Conservation (phyloP, 2,797 vertebrate genomes). For the Gymnocypris eckloni region DNA sequence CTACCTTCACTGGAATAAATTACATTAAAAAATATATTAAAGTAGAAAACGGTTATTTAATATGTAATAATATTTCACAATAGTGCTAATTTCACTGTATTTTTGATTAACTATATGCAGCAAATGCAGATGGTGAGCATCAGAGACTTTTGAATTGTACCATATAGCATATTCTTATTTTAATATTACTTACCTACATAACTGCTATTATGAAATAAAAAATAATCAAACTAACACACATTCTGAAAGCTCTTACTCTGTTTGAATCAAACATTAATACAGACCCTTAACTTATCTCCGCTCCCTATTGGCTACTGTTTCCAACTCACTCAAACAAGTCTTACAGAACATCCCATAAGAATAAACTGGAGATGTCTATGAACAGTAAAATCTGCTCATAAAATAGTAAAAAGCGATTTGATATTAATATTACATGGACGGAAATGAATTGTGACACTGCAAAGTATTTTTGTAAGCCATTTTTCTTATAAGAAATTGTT, state of each 20-base stretch:
- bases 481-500: conserved; percentile 1
- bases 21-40: neutral
- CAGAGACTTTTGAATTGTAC: neutral
- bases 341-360: neutral
- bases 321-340: neutral
- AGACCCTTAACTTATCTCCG: neutral
- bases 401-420: neutral
- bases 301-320: neutral
- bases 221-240: neutral
- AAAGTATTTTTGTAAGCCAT: neutral
- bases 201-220: neutral
- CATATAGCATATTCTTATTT: neutral
- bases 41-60: neutral
- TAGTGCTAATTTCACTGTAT: neutral
- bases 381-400: neutral
- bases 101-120: neutral
- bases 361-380: neutral
- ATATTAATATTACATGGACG: neutral
- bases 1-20: neutral
- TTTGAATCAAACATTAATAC: neutral
- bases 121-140: neutral
- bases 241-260: neutral
- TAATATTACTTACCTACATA: neutral
- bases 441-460: neutral
- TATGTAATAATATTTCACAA: no score